These are phyloP conservation scores for Acrossocheilus wenchowensis DNA, from an alignment of 2,797 vertebrate species.

Conservation along the genomic window DNA sequence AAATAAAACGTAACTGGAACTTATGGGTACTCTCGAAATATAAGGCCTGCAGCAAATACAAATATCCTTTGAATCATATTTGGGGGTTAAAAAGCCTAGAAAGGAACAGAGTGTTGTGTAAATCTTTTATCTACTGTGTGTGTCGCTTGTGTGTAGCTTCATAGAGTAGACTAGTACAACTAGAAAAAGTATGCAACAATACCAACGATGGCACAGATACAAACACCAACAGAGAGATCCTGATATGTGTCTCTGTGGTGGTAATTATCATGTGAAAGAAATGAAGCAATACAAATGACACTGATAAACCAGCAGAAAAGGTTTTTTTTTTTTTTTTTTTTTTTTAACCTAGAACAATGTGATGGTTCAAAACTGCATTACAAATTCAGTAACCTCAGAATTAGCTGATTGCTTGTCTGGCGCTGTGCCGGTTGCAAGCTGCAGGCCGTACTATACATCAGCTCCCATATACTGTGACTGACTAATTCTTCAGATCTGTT, in stretches of 20 bases:
- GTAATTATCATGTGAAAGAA: background rate
- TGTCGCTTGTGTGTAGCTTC: constrained; percentile 4
- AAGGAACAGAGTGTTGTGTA: constrained; percentile 9
- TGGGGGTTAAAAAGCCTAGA: background rate
- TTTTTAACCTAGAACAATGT: background rate
- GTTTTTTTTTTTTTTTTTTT: background rate
- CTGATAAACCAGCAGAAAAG: constrained; percentile 2
- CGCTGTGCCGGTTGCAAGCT: background rate
- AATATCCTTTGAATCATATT: constrained; percentile 3
- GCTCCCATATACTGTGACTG: constrained; percentile 16
- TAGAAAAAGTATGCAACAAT: constrained; percentile 33
- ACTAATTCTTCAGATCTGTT: constrained; percentile 7
- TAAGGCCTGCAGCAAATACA: constrained; percentile 17
- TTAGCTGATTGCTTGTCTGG: constrained; percentile 15
- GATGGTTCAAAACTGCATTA: background rate
- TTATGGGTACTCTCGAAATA: background rate
- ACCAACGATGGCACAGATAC: constrained; percentile 9
- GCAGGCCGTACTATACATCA: background rate
- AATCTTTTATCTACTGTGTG: constrained; percentile 9
- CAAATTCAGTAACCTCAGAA: background rate
- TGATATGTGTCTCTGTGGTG: constrained; percentile 3
- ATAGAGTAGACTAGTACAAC: constrained; percentile 9
- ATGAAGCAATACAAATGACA: constrained; percentile 40
- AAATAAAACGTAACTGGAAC: constrained; percentile 1
- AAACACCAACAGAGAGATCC: background rate